Evolutionary conservation across 2,888 invertebrate genomes (phyloP).

Genomic region (Macaria liturata): DNA sequence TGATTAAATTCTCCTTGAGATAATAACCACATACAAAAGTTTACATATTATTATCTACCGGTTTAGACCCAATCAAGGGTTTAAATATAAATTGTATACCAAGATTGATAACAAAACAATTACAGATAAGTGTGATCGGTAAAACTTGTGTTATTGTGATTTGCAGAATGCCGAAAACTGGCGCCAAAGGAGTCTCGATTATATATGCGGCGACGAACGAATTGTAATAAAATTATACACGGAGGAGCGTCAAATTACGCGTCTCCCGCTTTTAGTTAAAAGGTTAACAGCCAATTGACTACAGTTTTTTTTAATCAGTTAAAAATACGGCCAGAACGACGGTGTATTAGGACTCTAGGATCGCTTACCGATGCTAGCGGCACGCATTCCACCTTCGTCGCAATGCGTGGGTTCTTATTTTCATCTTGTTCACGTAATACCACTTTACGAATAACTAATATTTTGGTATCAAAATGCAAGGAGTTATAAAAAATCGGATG

Average conservation of each 20-base stretch:
- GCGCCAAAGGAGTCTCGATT: constrained; percentile 40
- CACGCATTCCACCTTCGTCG: constrained; percentile 78
- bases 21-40: constrained; percentile 37
- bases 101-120: constrained; percentile 76
- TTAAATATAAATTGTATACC: constrained; percentile 71
- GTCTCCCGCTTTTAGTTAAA: constrained; percentile 82
- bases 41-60: constrained; percentile 54
- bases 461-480: constrained; percentile 83
- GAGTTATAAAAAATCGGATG: constrained; percentile 79
- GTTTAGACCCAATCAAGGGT: constrained; percentile 77
- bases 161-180: constrained; percentile 55
- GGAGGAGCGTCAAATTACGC: constrained; percentile 82
- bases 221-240: constrained; percentile 82
- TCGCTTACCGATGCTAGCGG: constrained; percentile 78
- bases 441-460: constrained; percentile 81
- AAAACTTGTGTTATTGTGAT: constrained; percentile 46
- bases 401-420: constrained; percentile 80
- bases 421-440: constrained; percentile 83
- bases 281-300: constrained; percentile 84
- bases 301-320: constrained; percentile 82
- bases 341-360: constrained; percentile 49
- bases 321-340: constrained; percentile 75
- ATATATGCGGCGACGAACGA: constrained; percentile 71
- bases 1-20: constrained; percentile 41
- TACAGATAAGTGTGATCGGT: constrained; percentile 68